Conservation (phyloP, 2,888 invertebrate genomes). For the Melinaea menophilus region DNA sequence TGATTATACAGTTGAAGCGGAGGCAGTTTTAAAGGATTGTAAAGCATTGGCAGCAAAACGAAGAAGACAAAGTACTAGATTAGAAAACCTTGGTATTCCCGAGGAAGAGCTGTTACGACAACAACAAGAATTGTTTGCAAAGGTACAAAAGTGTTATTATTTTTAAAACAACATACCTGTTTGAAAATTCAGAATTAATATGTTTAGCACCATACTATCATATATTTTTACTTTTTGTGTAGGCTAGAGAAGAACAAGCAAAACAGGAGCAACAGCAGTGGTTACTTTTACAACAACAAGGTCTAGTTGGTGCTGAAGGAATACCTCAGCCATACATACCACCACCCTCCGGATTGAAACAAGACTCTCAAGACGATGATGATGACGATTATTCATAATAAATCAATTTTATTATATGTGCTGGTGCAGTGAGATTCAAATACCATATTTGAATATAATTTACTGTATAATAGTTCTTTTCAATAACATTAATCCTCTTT, state of each 20-base stretch:
- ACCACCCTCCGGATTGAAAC: constrained; percentile 55
- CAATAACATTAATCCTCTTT: no score
- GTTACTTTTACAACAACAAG: constrained; percentile 85
- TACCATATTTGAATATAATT: no score
- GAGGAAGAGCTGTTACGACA: constrained; percentile 97
- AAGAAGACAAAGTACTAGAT: constrained; percentile 94
- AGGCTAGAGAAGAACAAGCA: constrained; percentile 94
- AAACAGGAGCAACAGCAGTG: constrained; percentile 95
- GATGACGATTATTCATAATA: constrained; percentile 72
- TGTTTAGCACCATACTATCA: constrained; percentile 7
- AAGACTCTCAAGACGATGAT: constrained; percentile 61
- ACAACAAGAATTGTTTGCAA: constrained; percentile 98
- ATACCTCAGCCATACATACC: constrained; percentile 62
- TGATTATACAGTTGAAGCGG: constrained; percentile 96
- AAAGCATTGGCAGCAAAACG: constrained; percentile 98
- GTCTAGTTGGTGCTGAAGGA: constrained; percentile 58
- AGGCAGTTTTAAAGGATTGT: constrained; percentile 95
- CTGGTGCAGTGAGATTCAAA: neutral
- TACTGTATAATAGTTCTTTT: no score
- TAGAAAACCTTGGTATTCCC: constrained; percentile 98
- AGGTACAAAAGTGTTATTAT: constrained; percentile 59
- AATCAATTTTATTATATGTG: neutral
- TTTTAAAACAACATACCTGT: neutral
- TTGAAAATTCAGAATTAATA: constrained; percentile 5
- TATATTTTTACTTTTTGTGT: constrained; percentile 22